phyloP scores from a whole-genome alignment of 2,113 vertebrate genomes.

The Passer domesticus region DNA sequence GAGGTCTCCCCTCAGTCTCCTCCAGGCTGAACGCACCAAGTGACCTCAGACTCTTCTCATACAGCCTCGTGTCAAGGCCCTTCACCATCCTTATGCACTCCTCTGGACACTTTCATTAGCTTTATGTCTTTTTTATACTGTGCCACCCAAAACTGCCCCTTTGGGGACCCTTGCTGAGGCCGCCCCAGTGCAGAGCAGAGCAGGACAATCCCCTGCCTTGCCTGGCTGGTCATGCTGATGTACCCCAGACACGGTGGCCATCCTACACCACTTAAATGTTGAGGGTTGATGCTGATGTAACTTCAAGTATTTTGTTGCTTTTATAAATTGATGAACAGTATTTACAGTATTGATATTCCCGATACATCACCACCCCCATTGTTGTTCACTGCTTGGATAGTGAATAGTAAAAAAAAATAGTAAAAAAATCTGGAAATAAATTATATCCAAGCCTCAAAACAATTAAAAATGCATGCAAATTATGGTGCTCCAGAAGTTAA shows the following conservation, averaged over 20 bases:
- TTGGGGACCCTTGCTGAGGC: background rate
- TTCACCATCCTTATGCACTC: background rate
- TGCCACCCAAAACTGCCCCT: background rate
- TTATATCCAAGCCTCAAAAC: conserved; percentile 46
- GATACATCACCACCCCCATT: background rate
- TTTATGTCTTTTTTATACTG: no score
- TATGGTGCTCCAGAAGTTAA: conserved; percentile 42
- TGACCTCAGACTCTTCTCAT: accelerated
- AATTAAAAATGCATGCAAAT: conserved; percentile 40
- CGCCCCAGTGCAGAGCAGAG: accelerated
- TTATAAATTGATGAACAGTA: conserved; percentile 44
- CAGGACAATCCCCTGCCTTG: background rate
- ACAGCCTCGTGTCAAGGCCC: background rate
- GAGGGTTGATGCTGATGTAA: conserved; percentile 11
- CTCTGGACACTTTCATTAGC: no score
- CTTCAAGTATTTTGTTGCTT: conserved; percentile 41
- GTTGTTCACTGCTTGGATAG: background rate
- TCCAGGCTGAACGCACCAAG: background rate
- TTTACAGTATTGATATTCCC: conserved; percentile 32
- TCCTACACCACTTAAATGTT: background rate
- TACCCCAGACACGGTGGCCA: background rate
- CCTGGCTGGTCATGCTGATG: accelerated
- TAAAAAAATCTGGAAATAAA: background rate
- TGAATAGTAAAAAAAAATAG: background rate
- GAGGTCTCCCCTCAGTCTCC: no score